Base-by-base conservation (phyloP, 2,888 invertebrate species). In the Melanostoma mellinum region DNA sequence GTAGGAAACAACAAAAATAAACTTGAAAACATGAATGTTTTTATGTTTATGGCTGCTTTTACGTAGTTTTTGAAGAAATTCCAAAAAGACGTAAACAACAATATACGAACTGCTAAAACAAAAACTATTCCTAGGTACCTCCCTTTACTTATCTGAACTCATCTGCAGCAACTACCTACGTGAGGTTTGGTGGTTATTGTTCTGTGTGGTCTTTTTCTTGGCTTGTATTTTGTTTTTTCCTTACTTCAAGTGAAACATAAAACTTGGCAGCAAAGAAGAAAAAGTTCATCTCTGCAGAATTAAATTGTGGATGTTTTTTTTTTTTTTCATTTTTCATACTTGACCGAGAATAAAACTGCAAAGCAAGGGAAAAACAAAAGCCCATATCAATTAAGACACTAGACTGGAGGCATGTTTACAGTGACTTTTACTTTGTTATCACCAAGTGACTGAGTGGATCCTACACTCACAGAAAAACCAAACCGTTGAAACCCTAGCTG, bases 1-100 rank as follows among this genome's bases (percentile, higher is more conserved):
- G 8, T n/a, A 10, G 44, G 10, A n/a, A 50, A 32, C 9, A 30
- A 32, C 30, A 60, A 33, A 60, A 4, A 42, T 33, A 60, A 44
- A 60, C 46, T 46, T 44, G 2, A 61, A 61, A 61, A 61, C 61
- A 61, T 46, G 61, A 61, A 61, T 61, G 36, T 44, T 44, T 44
- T 72, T 81, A 81, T 81, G 76, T 73, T 81, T 76, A 72, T 56
- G 55, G 63, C 52, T 56, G 60, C 35, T 67, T 72, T 44, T 50
- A 67, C 68, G 38, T 69, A 61, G 8, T 69, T 72, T 81, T 58
- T 30, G 61, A 68, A 68, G 67, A 76, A 68, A 68, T 44, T 61
- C 48, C 10, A 67, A 60, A 71, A 53, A 48, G 65, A 72, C 60
- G 78, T 67, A 63, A 60, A 72, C 65, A 71, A 44, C 56, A 42